Base-by-base conservation (phyloP, 2,888 invertebrate genomes). In the Clunio marinus region DNA sequence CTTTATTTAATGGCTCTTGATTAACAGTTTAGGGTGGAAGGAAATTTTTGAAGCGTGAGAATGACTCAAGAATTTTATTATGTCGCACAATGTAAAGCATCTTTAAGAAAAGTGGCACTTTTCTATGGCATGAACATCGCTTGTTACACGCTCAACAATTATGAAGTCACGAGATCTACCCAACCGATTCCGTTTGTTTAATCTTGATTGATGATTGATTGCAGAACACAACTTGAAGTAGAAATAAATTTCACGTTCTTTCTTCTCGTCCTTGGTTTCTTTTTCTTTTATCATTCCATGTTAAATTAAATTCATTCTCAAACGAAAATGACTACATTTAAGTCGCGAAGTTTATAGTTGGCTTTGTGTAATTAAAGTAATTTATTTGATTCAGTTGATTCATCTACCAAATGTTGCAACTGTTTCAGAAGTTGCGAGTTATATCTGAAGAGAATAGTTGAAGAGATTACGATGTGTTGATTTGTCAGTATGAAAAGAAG, bases 121-220 rank as follows among this genome's bases (percentile, higher is more conserved):
- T 41, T 41, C 41, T 10, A 15, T 15, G 10, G 41, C 10, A 2
- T 41, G n/a, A 41, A 15, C 41, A 7, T 8, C 32, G 41, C 41
- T 5, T 15, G 15, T 41, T 41, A 41, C 7, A 5, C n/a, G 41
- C 41, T n/a, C 41, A 2, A n/a, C 41, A 41, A 41, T 41, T 41
- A 41, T 41, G n/a, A 10, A 41, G 41, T 41, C 41, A 41, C 41
- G 41, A 15, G 15, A 41, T 41, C 10, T 3, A 10, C 2, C 10
- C 7, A 41, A n/a, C 7, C 32, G 32, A 5, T 32, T 32, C 10
- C 32, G 32, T 32, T 32, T 32, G 32, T 41, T 41, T 41, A 41
- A 41, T 41, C 41, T 41, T 41, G 41, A 41, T 41, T 41, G 41
- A 41, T 41, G 41, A 41, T 41, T 41, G 41, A 41, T 41, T 41